Conservation (phyloP, 2,888 invertebrate species). For the Sinotaia quadrata region DNA sequence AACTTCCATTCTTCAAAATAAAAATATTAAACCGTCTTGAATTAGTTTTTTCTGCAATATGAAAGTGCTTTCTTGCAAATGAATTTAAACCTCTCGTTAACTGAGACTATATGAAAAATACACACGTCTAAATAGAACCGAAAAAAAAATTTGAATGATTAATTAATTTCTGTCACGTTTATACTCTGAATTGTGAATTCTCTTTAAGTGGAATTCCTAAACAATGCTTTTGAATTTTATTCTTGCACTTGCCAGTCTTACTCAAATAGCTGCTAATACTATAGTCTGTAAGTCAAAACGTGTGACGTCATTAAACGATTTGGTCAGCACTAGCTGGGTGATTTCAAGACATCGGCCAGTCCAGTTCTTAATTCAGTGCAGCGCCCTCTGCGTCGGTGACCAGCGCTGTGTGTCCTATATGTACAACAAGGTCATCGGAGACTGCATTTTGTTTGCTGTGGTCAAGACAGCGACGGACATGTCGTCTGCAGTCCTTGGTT, state of each 20-base stretch:
- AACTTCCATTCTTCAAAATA: too few species aligned
- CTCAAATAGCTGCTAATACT: background rate
- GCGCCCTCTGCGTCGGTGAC: conserved; percentile 7
- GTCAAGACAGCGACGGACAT: background rate
- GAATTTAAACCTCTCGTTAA: too few species aligned
- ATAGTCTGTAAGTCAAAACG: conserved; percentile 3
- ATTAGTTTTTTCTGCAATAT: too few species aligned
- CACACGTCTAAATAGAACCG: too few species aligned
- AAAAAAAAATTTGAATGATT: too few species aligned
- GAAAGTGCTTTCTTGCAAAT: too few species aligned
- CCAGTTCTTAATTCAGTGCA: background rate
- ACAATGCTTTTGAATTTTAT: too few species aligned
- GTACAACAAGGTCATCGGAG: conserved; percentile 14
- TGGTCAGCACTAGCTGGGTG: conserved; percentile 10
- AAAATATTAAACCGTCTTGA: too few species aligned
- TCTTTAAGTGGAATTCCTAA: background rate
- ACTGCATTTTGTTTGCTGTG: conserved; percentile 22
- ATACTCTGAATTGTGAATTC: too few species aligned
- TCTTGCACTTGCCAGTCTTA: too few species aligned
- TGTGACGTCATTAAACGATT: conserved; percentile 17
- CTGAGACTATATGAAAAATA: too few species aligned
- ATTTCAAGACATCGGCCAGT: background rate
- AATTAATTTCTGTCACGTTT: too few species aligned
- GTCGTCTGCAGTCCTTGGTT: conserved; percentile 10
- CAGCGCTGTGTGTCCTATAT: conserved; percentile 10